These are phyloP conservation scores for Centrocercus urophasianus DNA, from an alignment of 2,113 vertebrate species.

Conservation along the genomic window DNA sequence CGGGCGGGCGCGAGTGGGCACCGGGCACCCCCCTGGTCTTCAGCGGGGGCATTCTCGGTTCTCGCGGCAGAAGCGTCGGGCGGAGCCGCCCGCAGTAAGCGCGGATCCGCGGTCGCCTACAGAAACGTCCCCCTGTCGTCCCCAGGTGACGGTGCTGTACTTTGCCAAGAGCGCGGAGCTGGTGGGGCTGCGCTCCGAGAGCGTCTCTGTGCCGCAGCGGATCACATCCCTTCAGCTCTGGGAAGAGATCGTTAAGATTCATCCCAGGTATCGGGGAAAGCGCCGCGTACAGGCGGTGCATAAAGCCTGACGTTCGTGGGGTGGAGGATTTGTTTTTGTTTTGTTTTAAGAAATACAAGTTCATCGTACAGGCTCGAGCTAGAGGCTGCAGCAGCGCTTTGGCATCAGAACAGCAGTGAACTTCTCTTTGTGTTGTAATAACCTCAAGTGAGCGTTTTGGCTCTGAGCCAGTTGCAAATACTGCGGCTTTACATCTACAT, in stretches of 20 bases:
- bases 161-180: conserved; percentile 93
- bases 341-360: neutral
- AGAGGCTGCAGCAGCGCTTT: accelerated
- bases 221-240: conserved; percentile 86
- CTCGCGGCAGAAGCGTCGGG: neutral
- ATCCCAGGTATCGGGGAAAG: conserved; percentile 82
- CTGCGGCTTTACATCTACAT: accelerated
- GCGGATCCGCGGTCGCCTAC: accelerated
- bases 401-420: accelerated
- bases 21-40: neutral
- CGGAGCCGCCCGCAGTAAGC: neutral
- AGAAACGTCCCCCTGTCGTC: neutral
- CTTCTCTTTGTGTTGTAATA: neutral
- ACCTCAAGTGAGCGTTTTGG: accelerated
- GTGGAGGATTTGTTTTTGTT: neutral
- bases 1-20: neutral
- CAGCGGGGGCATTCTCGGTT: neutral
- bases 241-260: conserved; percentile 83
- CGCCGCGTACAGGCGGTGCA: neutral
- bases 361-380: accelerated
- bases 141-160: conserved; percentile 84
- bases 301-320: neutral
- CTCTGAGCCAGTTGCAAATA: neutral
- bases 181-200: conserved; percentile 84
- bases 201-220: conserved; percentile 78